These are phyloP conservation scores for Ginglymostoma cirratum DNA, from an alignment of 2,113 vertebrate genomes.

Conservation along the genomic window DNA sequence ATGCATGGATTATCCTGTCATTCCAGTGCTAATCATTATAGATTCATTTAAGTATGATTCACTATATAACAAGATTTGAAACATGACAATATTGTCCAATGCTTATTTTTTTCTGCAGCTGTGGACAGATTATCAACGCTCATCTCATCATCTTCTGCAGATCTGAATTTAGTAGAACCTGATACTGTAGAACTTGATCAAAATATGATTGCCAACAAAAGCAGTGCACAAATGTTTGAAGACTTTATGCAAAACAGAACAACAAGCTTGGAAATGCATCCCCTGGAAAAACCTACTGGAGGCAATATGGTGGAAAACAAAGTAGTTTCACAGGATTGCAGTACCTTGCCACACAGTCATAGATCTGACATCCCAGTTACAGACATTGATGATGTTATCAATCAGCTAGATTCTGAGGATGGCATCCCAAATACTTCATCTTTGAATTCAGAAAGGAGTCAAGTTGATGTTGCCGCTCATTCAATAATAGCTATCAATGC, in stretches of 20 bases:
- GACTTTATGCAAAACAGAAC: slow-evolving; percentile 5
- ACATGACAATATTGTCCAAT: neutral
- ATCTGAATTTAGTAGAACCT: slow-evolving; percentile 39
- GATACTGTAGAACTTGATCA: slow-evolving; percentile 44
- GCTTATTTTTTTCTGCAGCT: slow-evolving; percentile 53
- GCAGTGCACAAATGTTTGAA: slow-evolving; percentile 41
- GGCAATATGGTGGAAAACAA: slow-evolving; percentile 35
- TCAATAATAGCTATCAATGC: neutral
- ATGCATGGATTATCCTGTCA: neutral
- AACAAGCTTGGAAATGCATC: neutral
- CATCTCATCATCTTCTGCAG: slow-evolving; percentile 53
- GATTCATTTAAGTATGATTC: neutral
- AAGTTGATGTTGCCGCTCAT: slow-evolving; percentile 40
- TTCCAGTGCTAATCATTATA: neutral
- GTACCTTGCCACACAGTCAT: neutral
- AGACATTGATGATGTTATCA: slow-evolving; percentile 56
- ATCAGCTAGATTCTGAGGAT: slow-evolving; percentile 47
- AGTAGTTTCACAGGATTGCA: neutral
- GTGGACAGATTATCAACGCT: slow-evolving; percentile 59
- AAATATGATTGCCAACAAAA: slow-evolving; percentile 36
- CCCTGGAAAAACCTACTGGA: neutral
- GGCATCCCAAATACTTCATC: neutral
- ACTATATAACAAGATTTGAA: neutral
- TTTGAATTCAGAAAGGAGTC: neutral
- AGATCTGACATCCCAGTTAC: slow-evolving; percentile 48